A percentile compares a stretch with the other conserved stretches of the same genome.
phyloP scores from a whole-genome alignment of 2,113 vertebrate species.

The human (Homo sapiens) region GRCh38 chr2:159107001-159107500 shows the following conservation, averaged over 20 bases:
- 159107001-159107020: not conserved
- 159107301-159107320: too few relatives aligned
- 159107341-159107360: not conserved
- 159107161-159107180: too few relatives aligned
- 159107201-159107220: too few relatives aligned
- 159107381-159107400: not conserved
- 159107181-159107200: too few relatives aligned
- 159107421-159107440: not conserved
- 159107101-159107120: too few relatives aligned
- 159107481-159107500: not conserved
- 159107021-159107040: not conserved
- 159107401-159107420: not conserved
- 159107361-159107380: not conserved
- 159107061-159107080: not conserved
- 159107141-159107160: too few relatives aligned
- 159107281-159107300: too few relatives aligned
- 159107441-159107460: not conserved
- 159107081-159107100: too few relatives aligned
- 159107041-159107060: not conserved
- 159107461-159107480: not conserved
- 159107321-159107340: not conserved
- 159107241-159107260: too few relatives aligned
- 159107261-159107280: too few relatives aligned
- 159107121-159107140: too few relatives aligned
- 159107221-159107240: too few relatives aligned